These are phyloP conservation scores for Gallinago paraguaiae DNA, from an alignment of 2,113 vertebrate genomes.

Conservation along the genomic window DNA sequence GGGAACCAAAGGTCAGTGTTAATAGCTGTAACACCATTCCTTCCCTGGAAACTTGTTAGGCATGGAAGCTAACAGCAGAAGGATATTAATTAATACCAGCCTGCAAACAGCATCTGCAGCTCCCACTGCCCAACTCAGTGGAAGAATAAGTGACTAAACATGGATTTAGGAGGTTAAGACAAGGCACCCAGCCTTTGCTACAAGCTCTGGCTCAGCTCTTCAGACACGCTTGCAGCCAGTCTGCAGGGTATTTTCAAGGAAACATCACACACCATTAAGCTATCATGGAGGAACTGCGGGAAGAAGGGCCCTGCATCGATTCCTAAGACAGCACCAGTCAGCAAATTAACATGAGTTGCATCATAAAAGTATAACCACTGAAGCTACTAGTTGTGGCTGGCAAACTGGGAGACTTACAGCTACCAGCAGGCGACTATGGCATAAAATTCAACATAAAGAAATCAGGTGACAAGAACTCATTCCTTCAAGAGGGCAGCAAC, in stretches of 20 bases:
- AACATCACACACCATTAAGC: not conserved
- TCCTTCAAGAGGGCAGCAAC: not conserved
- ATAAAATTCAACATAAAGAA: not conserved
- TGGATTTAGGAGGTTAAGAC: not conserved
- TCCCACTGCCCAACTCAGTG: accelerated
- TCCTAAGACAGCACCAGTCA: not conserved
- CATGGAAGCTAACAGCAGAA: not conserved
- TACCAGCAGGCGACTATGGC: not conserved
- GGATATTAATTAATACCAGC: not conserved
- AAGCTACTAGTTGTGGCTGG: not conserved
- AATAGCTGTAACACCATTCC: not conserved
- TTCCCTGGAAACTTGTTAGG: not conserved
- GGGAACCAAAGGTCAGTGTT: not conserved
- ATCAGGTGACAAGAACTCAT: not conserved
- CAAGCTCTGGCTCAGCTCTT: not conserved
- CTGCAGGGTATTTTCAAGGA: not conserved
- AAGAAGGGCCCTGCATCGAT: not conserved
- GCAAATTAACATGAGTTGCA: not conserved
- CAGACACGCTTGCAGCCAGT: not conserved
- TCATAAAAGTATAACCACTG: not conserved
- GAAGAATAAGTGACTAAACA: not conserved
- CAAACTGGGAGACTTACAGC: not conserved
- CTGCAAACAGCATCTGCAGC: not conserved
- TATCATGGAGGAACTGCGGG: not conserved
- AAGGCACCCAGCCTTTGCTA: not conserved